phyloP scores from a whole-genome alignment of 1,140 invertebrate species.

The Lutraria rhynchaena region DNA sequence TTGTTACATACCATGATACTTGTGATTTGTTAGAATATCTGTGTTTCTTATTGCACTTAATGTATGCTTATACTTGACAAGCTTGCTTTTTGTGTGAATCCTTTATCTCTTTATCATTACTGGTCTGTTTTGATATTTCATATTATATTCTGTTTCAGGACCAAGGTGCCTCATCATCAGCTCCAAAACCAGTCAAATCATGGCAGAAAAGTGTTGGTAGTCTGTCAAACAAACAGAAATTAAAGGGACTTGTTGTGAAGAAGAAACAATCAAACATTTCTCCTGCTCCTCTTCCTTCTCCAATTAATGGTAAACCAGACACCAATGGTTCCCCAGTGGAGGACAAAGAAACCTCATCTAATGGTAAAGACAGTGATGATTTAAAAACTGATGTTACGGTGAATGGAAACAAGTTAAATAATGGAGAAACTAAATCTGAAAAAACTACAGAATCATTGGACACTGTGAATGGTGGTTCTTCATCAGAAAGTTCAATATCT shows the following conservation, averaged over 20 bases:
- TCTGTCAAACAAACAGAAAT: conserved; percentile 58
- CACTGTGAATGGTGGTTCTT: no score
- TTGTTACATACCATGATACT: no score
- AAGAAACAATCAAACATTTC: conserved; percentile 53
- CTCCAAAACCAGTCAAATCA: conserved; percentile 56
- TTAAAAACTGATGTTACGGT: not conserved
- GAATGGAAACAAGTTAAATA: not conserved
- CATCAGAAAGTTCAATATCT: not conserved
- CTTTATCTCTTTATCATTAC: no score
- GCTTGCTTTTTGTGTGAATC: no score
- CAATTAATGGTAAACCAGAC: not conserved
- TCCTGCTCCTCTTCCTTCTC: not conserved
- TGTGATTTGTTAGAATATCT: no score
- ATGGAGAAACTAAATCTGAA: not conserved
- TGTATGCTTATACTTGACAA: no score
- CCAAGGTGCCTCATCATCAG: no score
- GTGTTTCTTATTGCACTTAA: no score
- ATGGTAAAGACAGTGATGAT: not conserved
- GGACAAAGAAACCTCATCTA: not conserved
- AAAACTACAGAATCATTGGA: not conserved
- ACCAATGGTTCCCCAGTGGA: not conserved
- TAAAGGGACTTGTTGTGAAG: conserved; percentile 61
- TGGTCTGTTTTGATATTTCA: no score
- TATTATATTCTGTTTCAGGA: no score
- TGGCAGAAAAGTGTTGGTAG: conserved; percentile 81